Evolutionary conservation across 2,113 vertebrate species (phyloP), one percentile per base, ranked within the genome.

Genomic region (Terrapene triunguis): DNA sequence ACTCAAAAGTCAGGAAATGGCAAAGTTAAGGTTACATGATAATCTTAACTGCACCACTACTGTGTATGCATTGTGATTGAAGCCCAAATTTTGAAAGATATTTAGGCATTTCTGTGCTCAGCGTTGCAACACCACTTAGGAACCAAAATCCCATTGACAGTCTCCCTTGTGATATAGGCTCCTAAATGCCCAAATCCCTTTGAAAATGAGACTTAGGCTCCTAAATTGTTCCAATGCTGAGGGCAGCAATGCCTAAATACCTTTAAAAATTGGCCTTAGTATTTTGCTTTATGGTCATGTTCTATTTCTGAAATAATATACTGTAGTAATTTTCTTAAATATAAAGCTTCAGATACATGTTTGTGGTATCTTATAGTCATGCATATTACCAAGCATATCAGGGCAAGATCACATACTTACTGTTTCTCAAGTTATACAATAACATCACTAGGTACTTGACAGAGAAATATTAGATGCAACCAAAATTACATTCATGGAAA

Each of bases 11-110:
- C 42, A 88, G 85, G 59, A 1, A 89, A 35, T 59, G 85, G 35
- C 82, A 96, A 54, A 59, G 0, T 94, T 94, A 95, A 92, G 76
- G 54, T 42, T 84, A 48, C 48, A 82, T 83, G 47, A 74, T 69
- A 94, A 74, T 86, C 57, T 90, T 96, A 81, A 87, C 95, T 96
- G 89, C 79, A 89, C 83, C 90, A 76, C 81, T 12, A 44, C 59
- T 80, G 65, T 93, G 85, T 90, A 35, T 59, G 42, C 6, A 8
- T 55, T 89, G 32, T 94, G 80, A 95, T 94, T 84, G 87, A 42
- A 8, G 57, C 27, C 57, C 57, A 62, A 27, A 29, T 62, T 57
- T 57, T 12, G 27, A 62, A 62, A 62, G 57, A 32, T 29, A 12
- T 62, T 62, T 57, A 57, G 25, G 57, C 4, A 0, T 27, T 57